These are phyloP conservation scores for Magallana nippona DNA, from an alignment of 2,888 invertebrate species.

Conservation along the genomic window DNA sequence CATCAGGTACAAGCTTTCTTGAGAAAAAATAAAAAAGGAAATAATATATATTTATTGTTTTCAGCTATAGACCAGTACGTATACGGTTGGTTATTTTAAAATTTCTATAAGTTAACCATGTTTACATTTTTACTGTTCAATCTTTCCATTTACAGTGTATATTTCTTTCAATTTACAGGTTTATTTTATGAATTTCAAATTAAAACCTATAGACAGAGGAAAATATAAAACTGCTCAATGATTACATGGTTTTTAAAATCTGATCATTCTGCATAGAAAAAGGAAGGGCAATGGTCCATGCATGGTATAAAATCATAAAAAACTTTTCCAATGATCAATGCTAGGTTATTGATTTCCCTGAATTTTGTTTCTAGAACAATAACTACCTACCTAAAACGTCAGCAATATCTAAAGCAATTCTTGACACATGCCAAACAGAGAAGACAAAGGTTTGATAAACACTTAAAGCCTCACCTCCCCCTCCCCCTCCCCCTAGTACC, in stretches of 20 bases:
- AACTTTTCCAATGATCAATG: neutral
- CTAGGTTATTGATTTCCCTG: neutral
- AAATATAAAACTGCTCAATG: no score
- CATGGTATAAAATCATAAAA: no score
- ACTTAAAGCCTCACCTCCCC: neutral
- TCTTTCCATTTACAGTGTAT: no score
- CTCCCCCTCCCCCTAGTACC: neutral
- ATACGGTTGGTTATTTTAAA: neutral
- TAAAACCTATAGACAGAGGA: no score
- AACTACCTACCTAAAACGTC: conserved; percentile 18
- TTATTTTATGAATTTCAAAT: no score
- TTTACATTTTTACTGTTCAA: neutral
- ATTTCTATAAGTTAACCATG: neutral
- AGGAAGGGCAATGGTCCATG: no score
- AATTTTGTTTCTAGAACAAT: conserved; percentile 13
- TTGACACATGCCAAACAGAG: conserved; percentile 25
- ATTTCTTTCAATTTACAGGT: no score
- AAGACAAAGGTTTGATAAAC: conserved; percentile 10
- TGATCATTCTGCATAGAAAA: no score
- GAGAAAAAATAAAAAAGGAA: no score
- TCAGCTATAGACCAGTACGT: neutral
- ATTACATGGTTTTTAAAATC: no score
- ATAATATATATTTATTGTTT: neutral
- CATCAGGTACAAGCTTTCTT: no score
- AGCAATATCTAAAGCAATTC: conserved; percentile 32